Percentiles rank a stretch among this genome's conserved stretches.
These are phyloP conservation scores for Gasterosteus nipponicus DNA, from an alignment of 2,113 vertebrate species.

Conservation along the genomic window DNA sequence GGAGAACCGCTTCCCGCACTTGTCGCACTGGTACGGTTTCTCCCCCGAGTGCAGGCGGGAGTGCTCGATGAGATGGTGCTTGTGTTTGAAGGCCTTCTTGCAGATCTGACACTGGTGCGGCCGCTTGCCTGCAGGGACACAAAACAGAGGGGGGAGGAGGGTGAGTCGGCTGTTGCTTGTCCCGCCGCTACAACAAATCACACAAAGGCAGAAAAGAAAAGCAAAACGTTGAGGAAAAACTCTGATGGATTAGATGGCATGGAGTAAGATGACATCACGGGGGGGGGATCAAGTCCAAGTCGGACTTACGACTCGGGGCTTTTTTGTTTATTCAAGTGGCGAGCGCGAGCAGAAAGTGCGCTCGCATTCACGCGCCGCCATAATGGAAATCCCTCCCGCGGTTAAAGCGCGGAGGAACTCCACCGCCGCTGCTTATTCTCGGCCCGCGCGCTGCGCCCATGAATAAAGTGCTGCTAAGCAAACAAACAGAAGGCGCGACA, in stretches of 20 bases:
- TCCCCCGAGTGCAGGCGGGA: constrained; percentile 98
- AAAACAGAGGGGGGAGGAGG: constrained; percentile 68
- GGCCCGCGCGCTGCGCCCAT: constrained; percentile 52
- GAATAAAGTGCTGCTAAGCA: constrained; percentile 76
- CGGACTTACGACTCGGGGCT: constrained; percentile 46
- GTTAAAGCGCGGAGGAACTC: constrained; percentile 69
- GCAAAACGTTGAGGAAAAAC: constrained; percentile 53
- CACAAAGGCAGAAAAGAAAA: constrained; percentile 61
- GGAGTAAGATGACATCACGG: constrained; percentile 64
- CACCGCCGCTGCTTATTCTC: constrained; percentile 70
- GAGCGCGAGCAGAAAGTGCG: constrained; percentile 59
- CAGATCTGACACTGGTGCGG: constrained; percentile 99
- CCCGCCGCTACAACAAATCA: constrained; percentile 55
- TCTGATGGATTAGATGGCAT: constrained; percentile 65
- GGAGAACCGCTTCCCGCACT: constrained; percentile 98
- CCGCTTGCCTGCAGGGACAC: constrained; percentile 91
- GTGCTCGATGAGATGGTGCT: constrained; percentile 99
- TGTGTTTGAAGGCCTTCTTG: constrained; percentile 99
- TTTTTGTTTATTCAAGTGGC: constrained; percentile 72
- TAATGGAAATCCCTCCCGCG: constrained; percentile 76
- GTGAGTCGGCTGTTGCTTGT: constrained; percentile 42
- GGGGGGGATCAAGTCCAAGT: constrained; percentile 47
- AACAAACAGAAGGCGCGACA: constrained; percentile 66
- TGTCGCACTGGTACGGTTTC: constrained; percentile 99
- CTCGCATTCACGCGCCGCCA: constrained; percentile 65